Base-by-base conservation (phyloP, 2,113 vertebrate species). In the Zosterops japonicus region DNA sequence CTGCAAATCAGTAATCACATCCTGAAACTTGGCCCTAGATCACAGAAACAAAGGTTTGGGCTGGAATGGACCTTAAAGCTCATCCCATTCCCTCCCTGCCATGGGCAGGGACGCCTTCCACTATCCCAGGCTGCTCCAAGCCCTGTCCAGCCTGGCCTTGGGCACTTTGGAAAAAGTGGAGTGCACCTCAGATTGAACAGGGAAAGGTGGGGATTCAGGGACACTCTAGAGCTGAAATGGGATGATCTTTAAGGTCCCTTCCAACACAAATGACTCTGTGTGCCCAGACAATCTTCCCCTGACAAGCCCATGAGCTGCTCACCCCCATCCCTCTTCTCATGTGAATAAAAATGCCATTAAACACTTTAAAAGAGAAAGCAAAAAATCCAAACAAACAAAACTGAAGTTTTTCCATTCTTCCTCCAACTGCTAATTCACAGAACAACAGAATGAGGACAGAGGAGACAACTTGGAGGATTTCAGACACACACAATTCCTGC, bases 181-280 rank as follows among this genome's bases (percentile, higher is more conserved):
- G 29, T 4, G 39, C 28, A 15, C 11, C 13, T 53, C 0, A 0
- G 49, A 7, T 2, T 27, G 11, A 12, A 24, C 18, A 22, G 1
- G 35, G 47, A 25, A 19, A 7, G 20, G 15, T 8, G 52, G 21
- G 14, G 13, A 41, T 5, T 35, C 27, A 9, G 39, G 49, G 80
- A 13, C 11, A 14, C 29, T 29, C 1, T n/a, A 42, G 27, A 61
- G 28, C 0, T 77, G 71, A 29, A 42, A 42, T 15, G 33, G 17
- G 63, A 20, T 49, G 49, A 31, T 24, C 41, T 56, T 56, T 41
- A 27, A 23, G 35, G 55, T 19, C 21, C 22, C 41, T 63, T 83
- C 63, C 56, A 83, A 33, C 27, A 56, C 42, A 42, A 50, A 70
- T 3, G 41, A 23, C 10, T 49, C n/a, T 17, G 17, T 0, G 60